These are phyloP conservation scores for Meganola albula DNA, from an alignment of 2,888 invertebrate genomes.

Conservation along the genomic window DNA sequence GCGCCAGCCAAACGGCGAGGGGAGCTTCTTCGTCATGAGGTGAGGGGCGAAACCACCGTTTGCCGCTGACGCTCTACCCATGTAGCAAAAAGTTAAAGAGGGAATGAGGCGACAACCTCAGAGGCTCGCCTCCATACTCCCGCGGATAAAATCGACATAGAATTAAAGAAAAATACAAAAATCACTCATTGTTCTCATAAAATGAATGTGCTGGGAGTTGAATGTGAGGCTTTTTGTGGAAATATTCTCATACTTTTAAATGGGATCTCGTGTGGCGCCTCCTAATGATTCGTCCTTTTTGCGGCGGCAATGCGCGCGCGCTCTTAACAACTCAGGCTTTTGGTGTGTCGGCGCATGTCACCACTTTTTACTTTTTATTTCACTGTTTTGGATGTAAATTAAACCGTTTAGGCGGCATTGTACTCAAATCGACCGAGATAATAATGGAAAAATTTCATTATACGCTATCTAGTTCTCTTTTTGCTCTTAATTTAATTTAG, in stretches of 20 bases:
- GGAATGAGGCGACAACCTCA: slow-evolving; percentile 70
- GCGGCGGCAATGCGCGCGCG: slow-evolving; percentile 54
- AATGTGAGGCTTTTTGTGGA: slow-evolving; percentile 76
- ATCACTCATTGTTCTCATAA: slow-evolving; percentile 78
- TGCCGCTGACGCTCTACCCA: slow-evolving; percentile 60
- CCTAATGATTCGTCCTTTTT: slow-evolving; percentile 76
- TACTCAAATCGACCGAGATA: slow-evolving; percentile 37
- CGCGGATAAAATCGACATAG: slow-evolving; percentile 77
- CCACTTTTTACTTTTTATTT: slow-evolving; percentile 60
- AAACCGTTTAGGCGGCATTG: slow-evolving; percentile 71
- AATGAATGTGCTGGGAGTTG: slow-evolving; percentile 77
- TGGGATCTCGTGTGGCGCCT: slow-evolving; percentile 77
- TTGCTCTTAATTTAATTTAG: slow-evolving; percentile 19
- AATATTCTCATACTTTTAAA: slow-evolving; percentile 78
- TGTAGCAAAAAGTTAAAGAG: slow-evolving; percentile 71
- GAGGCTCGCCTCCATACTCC: slow-evolving; percentile 64
- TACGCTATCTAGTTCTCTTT: slow-evolving; percentile 28
- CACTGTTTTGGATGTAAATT: slow-evolving; percentile 68
- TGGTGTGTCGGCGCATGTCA: slow-evolving; percentile 71
- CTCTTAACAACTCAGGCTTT: slow-evolving; percentile 60
- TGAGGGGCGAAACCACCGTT: slow-evolving; percentile 48
- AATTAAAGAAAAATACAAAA: slow-evolving; percentile 77
- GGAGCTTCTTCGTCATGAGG: slow-evolving; percentile 28
- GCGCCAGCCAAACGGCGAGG: slow-evolving; percentile 45
- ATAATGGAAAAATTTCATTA: slow-evolving; percentile 38